These are phyloP conservation scores for Punctoribates punctum DNA, from an alignment of 2,888 invertebrate genomes.

Conservation along the genomic window DNA sequence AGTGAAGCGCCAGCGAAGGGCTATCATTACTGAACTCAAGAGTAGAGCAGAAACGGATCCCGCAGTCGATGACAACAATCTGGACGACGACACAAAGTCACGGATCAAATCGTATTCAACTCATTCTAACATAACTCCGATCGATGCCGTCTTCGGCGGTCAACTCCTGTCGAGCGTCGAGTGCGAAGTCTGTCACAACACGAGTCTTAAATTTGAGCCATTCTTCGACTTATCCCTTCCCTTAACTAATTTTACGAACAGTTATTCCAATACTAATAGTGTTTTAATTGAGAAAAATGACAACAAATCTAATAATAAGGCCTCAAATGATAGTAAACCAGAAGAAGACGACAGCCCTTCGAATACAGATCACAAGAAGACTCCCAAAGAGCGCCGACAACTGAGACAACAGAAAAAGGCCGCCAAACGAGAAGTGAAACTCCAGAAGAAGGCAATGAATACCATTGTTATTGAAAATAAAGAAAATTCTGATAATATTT, in stretches of 20 bases:
- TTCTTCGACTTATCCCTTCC: conserved; percentile 94
- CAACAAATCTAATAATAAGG: not conserved
- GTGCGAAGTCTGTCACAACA: conserved; percentile 82
- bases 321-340: not conserved
- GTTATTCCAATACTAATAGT: conserved; percentile 54
- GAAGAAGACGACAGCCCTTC: not conserved
- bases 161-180: conserved; percentile 78
- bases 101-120: conserved; percentile 65
- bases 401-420: conserved; percentile 45
- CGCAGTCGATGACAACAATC: not conserved
- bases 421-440: conserved; percentile 31
- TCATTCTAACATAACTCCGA: conserved; percentile 58
- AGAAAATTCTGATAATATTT: conserved; percentile 39
- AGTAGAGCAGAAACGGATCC: not conserved
- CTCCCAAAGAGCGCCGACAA: conserved; percentile 54
- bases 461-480: not conserved
- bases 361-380: conserved; percentile 11
- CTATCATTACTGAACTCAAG: conserved; percentile 25
- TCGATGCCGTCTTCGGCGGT: conserved; percentile 89
- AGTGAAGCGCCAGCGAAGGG: conserved; percentile 46
- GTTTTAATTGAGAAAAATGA: conserved; percentile 7
- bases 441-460: conserved; percentile 26
- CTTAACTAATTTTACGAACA: conserved; percentile 61
- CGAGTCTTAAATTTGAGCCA: conserved; percentile 81
- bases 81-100: conserved; percentile 32